Evolutionary conservation across 2,113 vertebrate species (phyloP).

Genomic region (Datnioides undecimradiatus): DNA sequence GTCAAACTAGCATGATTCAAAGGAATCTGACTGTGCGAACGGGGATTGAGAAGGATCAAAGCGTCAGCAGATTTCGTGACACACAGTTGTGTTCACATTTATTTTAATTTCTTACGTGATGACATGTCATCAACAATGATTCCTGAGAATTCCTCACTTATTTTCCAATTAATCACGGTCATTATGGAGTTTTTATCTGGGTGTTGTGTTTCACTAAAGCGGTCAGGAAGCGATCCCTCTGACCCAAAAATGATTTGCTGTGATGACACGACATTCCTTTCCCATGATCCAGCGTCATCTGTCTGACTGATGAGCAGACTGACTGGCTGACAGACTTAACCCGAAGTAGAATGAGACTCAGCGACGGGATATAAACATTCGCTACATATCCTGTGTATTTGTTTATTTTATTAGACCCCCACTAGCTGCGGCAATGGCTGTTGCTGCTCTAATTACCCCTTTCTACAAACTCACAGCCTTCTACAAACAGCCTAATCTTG

Average conservation of each 20-base stretch:
- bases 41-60: constrained; percentile 22
- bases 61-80: constrained; percentile 20
- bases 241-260: constrained; percentile 45
- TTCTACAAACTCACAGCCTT: neutral
- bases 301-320: constrained; percentile 3
- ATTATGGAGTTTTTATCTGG: neutral
- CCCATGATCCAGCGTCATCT: constrained; percentile 55
- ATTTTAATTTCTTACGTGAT: neutral
- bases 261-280: constrained; percentile 61
- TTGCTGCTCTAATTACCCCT: neutral
- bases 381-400: too few species aligned
- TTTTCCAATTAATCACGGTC: neutral
- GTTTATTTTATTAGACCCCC: neutral
- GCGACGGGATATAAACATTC: too few species aligned
- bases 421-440: neutral
- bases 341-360: neutral
- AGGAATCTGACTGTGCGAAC: constrained; percentile 21
- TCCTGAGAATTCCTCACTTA: neutral
- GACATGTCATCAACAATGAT: neutral
- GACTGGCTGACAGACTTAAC: constrained; percentile 20
- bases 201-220: constrained; percentile 31
- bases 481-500: neutral
- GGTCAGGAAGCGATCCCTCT: constrained; percentile 60
- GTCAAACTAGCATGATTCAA: constrained; percentile 2
- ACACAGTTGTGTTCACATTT: neutral